A percentile compares a stretch with the other conserved stretches of the same genome.
Evolutionary conservation across 2,888 invertebrate species (phyloP).

Genomic region (Nasonovia ribisnigri): DNA sequence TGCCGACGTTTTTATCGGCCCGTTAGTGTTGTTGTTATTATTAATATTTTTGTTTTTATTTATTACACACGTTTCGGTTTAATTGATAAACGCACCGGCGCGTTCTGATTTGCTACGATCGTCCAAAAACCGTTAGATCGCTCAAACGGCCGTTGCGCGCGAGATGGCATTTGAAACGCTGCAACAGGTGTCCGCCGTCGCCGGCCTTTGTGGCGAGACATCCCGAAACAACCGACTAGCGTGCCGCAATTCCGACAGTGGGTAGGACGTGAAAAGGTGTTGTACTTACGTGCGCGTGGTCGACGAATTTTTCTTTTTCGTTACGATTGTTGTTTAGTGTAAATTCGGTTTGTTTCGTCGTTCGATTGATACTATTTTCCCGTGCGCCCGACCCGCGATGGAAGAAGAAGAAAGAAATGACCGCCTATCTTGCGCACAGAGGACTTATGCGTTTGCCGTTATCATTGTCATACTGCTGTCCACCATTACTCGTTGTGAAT

Average conservation of each 20-base stretch:
- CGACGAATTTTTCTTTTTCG: not conserved
- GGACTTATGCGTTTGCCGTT: not conserved
- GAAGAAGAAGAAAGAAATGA: slow-evolving; percentile 56
- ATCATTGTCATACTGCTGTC: not conserved
- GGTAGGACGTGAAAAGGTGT: not conserved
- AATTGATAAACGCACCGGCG: not conserved
- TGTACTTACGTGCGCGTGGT: not conserved
- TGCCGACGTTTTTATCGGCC: not conserved
- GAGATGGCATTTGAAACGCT: slow-evolving; percentile 51
- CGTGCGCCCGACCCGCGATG: not conserved
- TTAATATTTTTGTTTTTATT: slow-evolving; percentile 6
- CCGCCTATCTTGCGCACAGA: not conserved
- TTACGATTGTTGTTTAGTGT: not conserved
- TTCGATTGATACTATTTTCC: not conserved
- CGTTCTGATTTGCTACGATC: not conserved
- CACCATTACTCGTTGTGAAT: not conserved
- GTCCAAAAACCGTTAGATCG: not conserved
- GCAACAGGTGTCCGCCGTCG: slow-evolving; percentile 54
- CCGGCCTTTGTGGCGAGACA: slow-evolving; percentile 39
- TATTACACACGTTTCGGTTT: not conserved
- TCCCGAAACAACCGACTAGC: not conserved
- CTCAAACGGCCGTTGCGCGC: slow-evolving; percentile 48
- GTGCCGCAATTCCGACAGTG: not conserved
- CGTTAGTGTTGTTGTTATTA: not conserved
- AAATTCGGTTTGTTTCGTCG: not conserved